These are phyloP conservation scores for Hepsetus odoe DNA, from an alignment of 2,113 vertebrate genomes.

Conservation along the genomic window DNA sequence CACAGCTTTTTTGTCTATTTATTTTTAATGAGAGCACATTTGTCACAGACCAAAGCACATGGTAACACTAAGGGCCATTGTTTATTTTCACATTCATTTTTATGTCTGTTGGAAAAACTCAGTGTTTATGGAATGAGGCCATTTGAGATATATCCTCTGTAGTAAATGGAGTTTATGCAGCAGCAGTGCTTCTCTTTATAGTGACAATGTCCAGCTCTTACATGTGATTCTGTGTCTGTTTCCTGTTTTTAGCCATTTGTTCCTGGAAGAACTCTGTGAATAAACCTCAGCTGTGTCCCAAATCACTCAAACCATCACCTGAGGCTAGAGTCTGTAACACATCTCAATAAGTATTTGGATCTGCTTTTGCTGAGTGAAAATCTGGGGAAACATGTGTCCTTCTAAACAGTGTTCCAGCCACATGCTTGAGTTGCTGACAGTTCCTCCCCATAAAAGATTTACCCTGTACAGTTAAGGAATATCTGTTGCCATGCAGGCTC, in stretches of 20 bases:
- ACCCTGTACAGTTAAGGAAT: not conserved
- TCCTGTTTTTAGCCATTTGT: constrained; percentile 30
- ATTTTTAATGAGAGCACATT: not conserved
- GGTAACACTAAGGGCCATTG: not conserved
- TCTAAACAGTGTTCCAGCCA: not conserved
- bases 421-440: not conserved
- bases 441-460: constrained; percentile 13
- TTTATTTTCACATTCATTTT: constrained; percentile 14
- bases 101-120: not conserved
- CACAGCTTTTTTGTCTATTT: not conserved
- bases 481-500: not conserved
- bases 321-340: constrained; percentile 30
- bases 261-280: constrained; percentile 19
- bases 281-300: constrained; percentile 21
- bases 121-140: constrained; percentile 16
- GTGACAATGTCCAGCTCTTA: constrained; percentile 25
- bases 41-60: not conserved
- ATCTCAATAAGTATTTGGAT: constrained; percentile 31
- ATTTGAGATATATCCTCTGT: not conserved
- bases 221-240: constrained; percentile 33
- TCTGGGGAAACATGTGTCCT: not conserved
- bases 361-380: constrained; percentile 16
- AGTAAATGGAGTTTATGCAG: constrained; percentile 20
- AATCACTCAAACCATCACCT: constrained; percentile 10
- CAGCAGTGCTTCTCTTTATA: constrained; percentile 12